Conservation (phyloP, 2,888 invertebrate species). For the Tromatobia lineatoria region DNA sequence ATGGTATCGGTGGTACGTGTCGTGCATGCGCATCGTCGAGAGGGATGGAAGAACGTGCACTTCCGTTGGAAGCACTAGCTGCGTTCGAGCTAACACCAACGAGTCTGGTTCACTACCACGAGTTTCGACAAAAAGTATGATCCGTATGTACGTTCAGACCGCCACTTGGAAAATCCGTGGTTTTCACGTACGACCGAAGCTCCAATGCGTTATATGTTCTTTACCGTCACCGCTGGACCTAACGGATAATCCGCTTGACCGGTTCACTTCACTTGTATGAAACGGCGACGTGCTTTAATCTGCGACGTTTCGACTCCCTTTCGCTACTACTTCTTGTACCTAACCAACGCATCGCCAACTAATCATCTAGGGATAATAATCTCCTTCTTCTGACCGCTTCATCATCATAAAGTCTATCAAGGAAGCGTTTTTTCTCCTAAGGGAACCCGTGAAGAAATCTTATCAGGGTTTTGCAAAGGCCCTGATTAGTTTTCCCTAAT, state of each 20-base stretch:
- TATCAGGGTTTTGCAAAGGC: no score
- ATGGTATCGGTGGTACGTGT: conserved; percentile 70
- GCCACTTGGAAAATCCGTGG: conserved; percentile 49
- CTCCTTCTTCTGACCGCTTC: no score
- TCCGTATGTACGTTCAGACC: not conserved
- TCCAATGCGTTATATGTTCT: not conserved
- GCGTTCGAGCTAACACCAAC: not conserved
- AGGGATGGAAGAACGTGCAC: conserved; percentile 34
- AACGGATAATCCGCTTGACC: conserved; percentile 52
- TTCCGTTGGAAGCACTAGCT: conserved; percentile 26
- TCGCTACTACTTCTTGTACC: conserved; percentile 9
- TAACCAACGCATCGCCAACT: not conserved
- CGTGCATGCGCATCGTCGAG: conserved; percentile 61
- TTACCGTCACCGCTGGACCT: conserved; percentile 16
- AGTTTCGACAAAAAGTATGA: conserved; percentile 24
- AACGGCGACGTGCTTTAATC: conserved; percentile 44
- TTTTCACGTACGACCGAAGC: conserved; percentile 14
- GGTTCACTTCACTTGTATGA: conserved; percentile 29
- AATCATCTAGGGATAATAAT: no score
- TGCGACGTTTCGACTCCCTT: conserved; percentile 8
- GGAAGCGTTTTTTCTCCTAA: no score
- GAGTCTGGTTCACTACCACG: not conserved
- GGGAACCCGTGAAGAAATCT: no score
- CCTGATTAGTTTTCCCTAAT: no score
- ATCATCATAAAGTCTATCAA: no score